Evolutionary conservation across 2,113 vertebrate genomes (phyloP).

Genomic region (Dipodomys ordii): DNA sequence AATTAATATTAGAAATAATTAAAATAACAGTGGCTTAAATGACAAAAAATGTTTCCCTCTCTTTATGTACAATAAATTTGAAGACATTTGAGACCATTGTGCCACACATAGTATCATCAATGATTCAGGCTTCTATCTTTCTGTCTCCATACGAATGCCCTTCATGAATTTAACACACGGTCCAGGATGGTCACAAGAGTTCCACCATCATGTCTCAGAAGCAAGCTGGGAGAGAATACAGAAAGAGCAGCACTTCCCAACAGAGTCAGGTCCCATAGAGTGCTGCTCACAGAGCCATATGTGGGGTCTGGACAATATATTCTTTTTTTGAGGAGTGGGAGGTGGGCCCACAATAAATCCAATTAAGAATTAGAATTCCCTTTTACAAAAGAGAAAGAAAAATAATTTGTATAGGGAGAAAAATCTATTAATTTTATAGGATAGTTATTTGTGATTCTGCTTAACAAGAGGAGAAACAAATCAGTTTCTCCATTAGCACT

Average conservation of each 20-base stretch:
- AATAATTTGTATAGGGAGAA: too few relatives aligned
- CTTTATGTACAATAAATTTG: constrained; percentile 1
- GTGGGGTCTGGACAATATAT: background rate
- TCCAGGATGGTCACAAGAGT: background rate
- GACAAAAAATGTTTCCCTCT: background rate
- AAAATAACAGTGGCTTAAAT: constrained; percentile 10
- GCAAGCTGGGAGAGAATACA: too few relatives aligned
- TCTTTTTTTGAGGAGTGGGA: background rate
- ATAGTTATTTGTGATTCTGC: background rate
- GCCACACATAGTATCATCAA: background rate
- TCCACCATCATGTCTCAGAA: background rate
- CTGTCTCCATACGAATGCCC: background rate
- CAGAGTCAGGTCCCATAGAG: background rate
- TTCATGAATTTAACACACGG: background rate
- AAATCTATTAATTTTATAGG: background rate
- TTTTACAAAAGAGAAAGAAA: background rate
- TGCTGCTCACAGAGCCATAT: background rate
- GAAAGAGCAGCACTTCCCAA: background rate
- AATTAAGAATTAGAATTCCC: constrained; percentile 25
- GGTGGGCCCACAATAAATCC: background rate
- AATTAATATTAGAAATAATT: background rate
- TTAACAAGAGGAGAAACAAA: background rate
- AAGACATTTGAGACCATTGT: background rate
- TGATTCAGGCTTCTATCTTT: background rate
- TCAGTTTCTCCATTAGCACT: background rate